Evolutionary conservation across 2,113 vertebrate genomes (phyloP).

Genomic region (Trogon melanurus): DNA sequence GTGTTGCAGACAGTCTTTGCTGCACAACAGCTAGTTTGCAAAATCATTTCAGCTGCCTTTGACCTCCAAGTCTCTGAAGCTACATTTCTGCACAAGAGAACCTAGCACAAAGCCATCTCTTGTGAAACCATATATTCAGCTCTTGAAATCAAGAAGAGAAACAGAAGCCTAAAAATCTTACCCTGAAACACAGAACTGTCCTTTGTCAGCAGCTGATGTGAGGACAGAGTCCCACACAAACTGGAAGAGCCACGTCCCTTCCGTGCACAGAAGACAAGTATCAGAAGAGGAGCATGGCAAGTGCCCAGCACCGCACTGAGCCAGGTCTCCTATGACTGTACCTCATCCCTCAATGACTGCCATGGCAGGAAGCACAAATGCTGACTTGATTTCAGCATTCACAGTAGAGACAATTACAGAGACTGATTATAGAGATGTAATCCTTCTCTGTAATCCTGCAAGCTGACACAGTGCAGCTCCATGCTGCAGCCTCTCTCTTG

Average conservation of each 20-base stretch:
- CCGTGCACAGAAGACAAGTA: background rate
- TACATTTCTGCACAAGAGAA: background rate
- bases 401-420: background rate
- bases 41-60: background rate
- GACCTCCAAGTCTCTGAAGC: background rate
- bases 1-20: background rate
- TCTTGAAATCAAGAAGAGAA: background rate
- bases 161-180: background rate
- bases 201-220: background rate
- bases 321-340: accelerated
- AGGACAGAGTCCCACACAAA: background rate
- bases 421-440: too few relatives aligned
- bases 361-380: background rate
- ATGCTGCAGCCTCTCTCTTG: background rate
- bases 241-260: background rate
- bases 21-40: background rate
- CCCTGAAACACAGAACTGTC: background rate
- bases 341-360: background rate
- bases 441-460: background rate
- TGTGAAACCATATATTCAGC: background rate
- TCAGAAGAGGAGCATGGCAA: background rate
- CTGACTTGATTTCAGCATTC: background rate
- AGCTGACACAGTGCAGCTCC: background rate
- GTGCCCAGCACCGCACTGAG: background rate
- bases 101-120: background rate